Conservation (phyloP, 2,113 vertebrate species). For the Barnardius zonarius region DNA sequence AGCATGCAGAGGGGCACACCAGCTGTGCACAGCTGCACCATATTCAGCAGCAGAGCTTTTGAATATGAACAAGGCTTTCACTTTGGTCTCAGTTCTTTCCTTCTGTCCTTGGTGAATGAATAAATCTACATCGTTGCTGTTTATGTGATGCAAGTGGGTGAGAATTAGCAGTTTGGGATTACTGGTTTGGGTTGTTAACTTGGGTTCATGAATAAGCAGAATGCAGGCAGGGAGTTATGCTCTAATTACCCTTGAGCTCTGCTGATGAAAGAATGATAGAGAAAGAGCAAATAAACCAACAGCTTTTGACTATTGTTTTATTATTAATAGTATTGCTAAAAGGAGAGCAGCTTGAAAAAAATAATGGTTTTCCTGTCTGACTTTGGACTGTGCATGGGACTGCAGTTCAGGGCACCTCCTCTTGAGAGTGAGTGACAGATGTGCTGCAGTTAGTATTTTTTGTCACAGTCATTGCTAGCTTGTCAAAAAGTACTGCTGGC, state of each 20-base stretch:
- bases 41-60: neutral
- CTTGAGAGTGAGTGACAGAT: neutral
- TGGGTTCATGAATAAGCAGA: neutral
- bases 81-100: neutral
- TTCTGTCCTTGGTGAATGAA: neutral
- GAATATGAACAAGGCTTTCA: neutral
- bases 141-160: neutral
- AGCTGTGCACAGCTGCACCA: neutral
- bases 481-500: neutral
- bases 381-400: neutral
- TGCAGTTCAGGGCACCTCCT: neutral
- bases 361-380: neutral
- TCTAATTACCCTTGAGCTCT: neutral
- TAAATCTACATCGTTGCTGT: neutral
- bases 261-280: neutral
- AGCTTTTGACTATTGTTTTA: neutral
- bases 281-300: neutral
- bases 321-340: neutral
- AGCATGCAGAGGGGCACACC: neutral
- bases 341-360: neutral
- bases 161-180: neutral
- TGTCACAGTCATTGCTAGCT: neutral
- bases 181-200: slow-evolving; percentile 1
- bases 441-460: neutral
- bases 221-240: neutral